Evolutionary conservation across 2,888 invertebrate species (phyloP), one percentile per base, ranked within the genome.

Genomic region (Tortricodes alternella): DNA sequence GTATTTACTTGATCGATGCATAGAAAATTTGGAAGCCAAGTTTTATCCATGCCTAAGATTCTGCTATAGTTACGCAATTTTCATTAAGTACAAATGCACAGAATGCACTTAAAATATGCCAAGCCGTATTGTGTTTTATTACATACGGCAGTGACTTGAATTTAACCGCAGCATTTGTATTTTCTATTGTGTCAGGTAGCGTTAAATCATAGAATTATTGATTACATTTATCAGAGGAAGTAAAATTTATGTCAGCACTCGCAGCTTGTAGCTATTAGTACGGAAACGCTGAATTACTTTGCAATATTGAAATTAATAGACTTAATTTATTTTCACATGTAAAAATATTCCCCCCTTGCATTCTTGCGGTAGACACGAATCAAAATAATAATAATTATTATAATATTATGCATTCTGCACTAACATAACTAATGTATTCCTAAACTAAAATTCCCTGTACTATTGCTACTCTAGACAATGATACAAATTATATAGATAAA

Each of bases 171-270:
- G 9, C 13, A 15, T 21, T 24, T 24, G 9, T 41, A 18, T 18
- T 41, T 41, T 8, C 24, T 23, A 24, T 9, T 23, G 13, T 15
- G 9, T 13, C 41, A 23, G 15, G 23, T 24, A 41, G 27, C 43
- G 24, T 27, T 43, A 41, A 43, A 43, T 43, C 43, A 11, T 9
- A 2, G 18, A 43, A 27, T 43, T 43, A 43, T 27, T 43, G 43
- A 27, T 27, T 9, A 43, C 27, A 43, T 43, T 43, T 43, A 27
- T 43, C 27, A 27, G 16, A 18, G n/a, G 11, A 2, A 21, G 41
- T 24, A 41, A 41, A 41, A 43, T 24, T 43, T 29, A 43, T 43
- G 43, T 43, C 27, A 27, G 43, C 43, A 27, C 27, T 43, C 18
- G 3, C 15, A 43, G 43, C 24, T 11, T 16, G 18, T n/a, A n/a